A percentile compares a stretch with the other conserved stretches of the same genome.
Conservation (phyloP, 2,113 vertebrate species). For the Peromyscus californicus region DNA sequence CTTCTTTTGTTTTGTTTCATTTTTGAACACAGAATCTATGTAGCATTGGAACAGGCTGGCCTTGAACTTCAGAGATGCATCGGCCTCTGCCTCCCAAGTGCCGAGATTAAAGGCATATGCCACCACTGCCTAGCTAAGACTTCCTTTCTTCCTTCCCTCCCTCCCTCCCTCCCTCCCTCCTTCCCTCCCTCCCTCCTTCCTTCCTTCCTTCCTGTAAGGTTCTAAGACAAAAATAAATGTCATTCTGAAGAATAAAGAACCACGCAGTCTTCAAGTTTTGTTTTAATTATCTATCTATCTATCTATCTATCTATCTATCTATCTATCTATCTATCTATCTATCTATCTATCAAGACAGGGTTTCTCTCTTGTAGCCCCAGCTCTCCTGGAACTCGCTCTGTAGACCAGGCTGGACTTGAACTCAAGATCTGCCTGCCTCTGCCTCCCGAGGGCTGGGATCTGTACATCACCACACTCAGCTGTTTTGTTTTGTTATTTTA, state of each 20-base stretch:
- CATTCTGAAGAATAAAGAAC: not conserved
- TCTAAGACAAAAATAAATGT: not conserved
- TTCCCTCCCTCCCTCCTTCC: too few relatives aligned
- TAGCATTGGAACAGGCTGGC: not conserved
- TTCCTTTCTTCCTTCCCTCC: too few relatives aligned
- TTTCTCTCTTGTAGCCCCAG: not conserved
- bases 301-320: too few relatives aligned
- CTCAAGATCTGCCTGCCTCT: not conserved
- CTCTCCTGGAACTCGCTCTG: not conserved
- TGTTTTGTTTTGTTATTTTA: not conserved
- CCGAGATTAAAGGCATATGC: not conserved
- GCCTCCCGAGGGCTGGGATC: not conserved
- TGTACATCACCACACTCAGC: not conserved
- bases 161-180: too few relatives aligned
- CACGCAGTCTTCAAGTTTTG: not conserved
- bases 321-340: too few relatives aligned
- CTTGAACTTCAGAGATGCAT: not conserved
- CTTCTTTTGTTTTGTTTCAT: not conserved
- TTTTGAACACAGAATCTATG: not conserved
- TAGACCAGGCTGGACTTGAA: not conserved
- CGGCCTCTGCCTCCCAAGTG: not conserved
- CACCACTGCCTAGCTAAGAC: not conserved
- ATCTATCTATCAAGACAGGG: not conserved
- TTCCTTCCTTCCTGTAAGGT: not conserved
- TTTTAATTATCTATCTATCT: not conserved